Conservation (phyloP, 2,888 invertebrate species). For the Calameuta pallipes region DNA sequence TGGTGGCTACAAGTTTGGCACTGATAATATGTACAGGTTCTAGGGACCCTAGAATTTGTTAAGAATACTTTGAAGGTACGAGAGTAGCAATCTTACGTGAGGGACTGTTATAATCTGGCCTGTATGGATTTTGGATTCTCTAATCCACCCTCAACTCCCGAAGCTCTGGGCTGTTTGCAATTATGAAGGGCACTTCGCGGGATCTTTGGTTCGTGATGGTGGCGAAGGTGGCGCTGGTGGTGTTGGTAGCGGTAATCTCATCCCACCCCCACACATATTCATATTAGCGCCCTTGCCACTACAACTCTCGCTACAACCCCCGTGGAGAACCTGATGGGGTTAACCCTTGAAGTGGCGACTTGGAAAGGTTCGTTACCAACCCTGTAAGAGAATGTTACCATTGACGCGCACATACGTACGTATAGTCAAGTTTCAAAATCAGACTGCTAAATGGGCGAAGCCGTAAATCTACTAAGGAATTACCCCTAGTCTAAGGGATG, state of each 20-base stretch:
- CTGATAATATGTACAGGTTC: not conserved
- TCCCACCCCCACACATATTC: conserved; percentile 26
- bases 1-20: not conserved
- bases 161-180: conserved; percentile 39
- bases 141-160: conserved; percentile 33
- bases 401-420: not conserved
- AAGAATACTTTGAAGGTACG: not conserved
- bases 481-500: not conserved
- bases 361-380: not conserved
- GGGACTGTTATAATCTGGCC: not conserved
- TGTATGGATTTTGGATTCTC: conserved; percentile 14
- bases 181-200: conserved; percentile 45
- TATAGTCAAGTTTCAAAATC: not conserved
- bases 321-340: conserved; percentile 3
- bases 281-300: conserved; percentile 33
- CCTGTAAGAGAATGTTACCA: not conserved
- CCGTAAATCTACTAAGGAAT: not conserved
- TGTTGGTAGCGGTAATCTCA: conserved; percentile 28
- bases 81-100: not conserved
- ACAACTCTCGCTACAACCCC: conserved; percentile 7
- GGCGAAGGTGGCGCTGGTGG: conserved; percentile 14
- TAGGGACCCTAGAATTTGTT: not conserved
- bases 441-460: not conserved
- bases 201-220: conserved; percentile 32
- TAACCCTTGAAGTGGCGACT: conserved; percentile 9